Evolutionary conservation across 2,888 invertebrate species (phyloP).

Genomic region (Corythucha ciliata): DNA sequence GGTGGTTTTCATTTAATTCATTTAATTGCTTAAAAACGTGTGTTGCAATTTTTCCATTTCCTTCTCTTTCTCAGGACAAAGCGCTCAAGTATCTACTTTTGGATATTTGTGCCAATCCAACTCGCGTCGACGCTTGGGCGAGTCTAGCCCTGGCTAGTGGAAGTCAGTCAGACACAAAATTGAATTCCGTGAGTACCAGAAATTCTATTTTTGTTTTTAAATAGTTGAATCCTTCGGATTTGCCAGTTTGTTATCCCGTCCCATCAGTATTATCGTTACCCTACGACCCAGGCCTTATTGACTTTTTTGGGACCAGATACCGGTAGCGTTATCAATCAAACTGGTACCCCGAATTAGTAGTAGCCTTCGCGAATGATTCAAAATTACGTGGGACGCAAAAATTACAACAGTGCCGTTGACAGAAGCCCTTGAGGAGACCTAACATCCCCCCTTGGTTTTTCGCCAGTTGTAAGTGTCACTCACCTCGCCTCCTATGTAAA

Average conservation of each 20-base stretch:
- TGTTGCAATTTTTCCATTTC: slow-evolving; percentile 1
- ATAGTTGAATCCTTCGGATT: background rate
- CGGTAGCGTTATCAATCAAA: too few species aligned
- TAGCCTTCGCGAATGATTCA: too few species aligned
- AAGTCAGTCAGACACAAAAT: slow-evolving; percentile 64
- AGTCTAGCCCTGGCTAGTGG: slow-evolving; percentile 73
- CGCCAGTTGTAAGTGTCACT: too few species aligned
- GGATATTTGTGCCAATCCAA: slow-evolving; percentile 71
- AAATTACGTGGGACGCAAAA: too few species aligned
- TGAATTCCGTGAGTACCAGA: slow-evolving; percentile 51
- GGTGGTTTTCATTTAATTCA: slow-evolving; percentile 5
- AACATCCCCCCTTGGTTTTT: too few species aligned
- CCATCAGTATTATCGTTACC: background rate
- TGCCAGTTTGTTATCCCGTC: background rate
- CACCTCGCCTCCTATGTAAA: too few species aligned
- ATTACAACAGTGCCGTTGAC: too few species aligned
- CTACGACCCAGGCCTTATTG: too few species aligned
- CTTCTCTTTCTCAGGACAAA: slow-evolving; percentile 33
- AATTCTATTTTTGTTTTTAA: background rate
- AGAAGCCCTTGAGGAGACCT: too few species aligned
- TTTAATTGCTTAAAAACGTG: background rate
- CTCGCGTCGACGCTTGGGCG: slow-evolving; percentile 86
- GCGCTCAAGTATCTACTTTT: slow-evolving; percentile 72
- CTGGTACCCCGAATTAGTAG: too few species aligned
- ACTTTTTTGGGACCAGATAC: slow-evolving; percentile 2